Conservation (phyloP, 2,113 vertebrate genomes). For the Peromyscus leucopus region DNA sequence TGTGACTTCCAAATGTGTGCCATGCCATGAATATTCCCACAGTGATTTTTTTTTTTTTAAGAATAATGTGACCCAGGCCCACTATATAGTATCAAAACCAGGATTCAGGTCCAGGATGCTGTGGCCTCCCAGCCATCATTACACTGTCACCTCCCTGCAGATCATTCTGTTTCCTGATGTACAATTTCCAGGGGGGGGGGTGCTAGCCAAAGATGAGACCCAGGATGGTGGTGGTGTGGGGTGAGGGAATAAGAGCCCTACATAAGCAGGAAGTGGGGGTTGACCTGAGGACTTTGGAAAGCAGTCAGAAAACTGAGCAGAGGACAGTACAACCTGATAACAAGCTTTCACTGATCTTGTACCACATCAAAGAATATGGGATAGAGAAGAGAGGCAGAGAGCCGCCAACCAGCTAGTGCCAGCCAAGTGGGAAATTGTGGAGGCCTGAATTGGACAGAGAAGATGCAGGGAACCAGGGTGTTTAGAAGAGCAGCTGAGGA, state of each 20-base stretch:
- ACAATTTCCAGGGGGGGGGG: background rate
- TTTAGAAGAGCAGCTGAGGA: background rate
- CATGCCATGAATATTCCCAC: too few relatives aligned
- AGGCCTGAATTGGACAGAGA: background rate
- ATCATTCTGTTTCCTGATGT: accelerated
- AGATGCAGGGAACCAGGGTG: background rate
- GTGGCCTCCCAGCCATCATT: background rate
- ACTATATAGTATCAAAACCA: background rate
- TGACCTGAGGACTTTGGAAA: background rate
- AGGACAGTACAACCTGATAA: too few relatives aligned
- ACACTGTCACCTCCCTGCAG: accelerated
- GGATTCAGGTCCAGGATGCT: background rate
- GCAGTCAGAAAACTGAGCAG: background rate
- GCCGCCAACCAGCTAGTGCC: background rate
- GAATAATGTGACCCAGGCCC: background rate
- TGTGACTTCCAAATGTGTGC: background rate
- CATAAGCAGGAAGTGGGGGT: background rate
- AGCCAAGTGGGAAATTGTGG: background rate
- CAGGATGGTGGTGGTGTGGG: background rate
- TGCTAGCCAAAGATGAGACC: background rate
- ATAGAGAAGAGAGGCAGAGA: background rate
- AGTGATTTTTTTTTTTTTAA: background rate
- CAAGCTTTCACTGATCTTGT: accelerated
- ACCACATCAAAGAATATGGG: background rate
- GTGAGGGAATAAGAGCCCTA: accelerated